These are phyloP conservation scores for Rhingia campestris DNA, from an alignment of 2,888 invertebrate genomes.

Conservation along the genomic window DNA sequence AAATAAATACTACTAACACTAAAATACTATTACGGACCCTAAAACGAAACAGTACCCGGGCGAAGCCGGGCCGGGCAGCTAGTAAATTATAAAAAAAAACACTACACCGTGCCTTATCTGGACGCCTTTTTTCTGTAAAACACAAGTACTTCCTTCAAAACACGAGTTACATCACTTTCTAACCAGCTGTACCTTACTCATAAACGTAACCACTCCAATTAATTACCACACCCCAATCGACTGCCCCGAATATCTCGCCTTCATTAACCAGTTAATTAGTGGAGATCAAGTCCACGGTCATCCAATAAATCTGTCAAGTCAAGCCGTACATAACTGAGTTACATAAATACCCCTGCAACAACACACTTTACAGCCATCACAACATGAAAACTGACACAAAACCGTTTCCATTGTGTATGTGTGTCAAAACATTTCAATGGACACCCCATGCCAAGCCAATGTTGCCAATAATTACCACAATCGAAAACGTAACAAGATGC, in stretches of 20 bases:
- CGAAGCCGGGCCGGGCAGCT: too few relatives aligned
- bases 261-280: constrained; percentile 30
- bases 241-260: not conserved
- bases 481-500: constrained; percentile 65
- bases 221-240: too few relatives aligned
- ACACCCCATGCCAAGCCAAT: constrained; percentile 19
- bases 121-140: too few relatives aligned
- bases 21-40: too few relatives aligned
- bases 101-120: too few relatives aligned
- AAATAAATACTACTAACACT: too few relatives aligned
- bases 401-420: not conserved
- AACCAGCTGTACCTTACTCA: too few relatives aligned
- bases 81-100: too few relatives aligned
- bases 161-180: too few relatives aligned
- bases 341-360: constrained; percentile 32
- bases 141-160: too few relatives aligned
- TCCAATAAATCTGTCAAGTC: constrained; percentile 32
- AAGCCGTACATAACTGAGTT: constrained; percentile 28
- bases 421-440: constrained; percentile 20
- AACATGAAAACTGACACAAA: constrained; percentile 64
- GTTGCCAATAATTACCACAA: constrained; percentile 64
- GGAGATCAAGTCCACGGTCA: constrained; percentile 68
- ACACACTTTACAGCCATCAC: constrained; percentile 34
- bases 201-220: too few relatives aligned
- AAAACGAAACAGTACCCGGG: too few relatives aligned